Conservation (phyloP, 2,113 vertebrate genomes). For the Triplophysa tibetana region DNA sequence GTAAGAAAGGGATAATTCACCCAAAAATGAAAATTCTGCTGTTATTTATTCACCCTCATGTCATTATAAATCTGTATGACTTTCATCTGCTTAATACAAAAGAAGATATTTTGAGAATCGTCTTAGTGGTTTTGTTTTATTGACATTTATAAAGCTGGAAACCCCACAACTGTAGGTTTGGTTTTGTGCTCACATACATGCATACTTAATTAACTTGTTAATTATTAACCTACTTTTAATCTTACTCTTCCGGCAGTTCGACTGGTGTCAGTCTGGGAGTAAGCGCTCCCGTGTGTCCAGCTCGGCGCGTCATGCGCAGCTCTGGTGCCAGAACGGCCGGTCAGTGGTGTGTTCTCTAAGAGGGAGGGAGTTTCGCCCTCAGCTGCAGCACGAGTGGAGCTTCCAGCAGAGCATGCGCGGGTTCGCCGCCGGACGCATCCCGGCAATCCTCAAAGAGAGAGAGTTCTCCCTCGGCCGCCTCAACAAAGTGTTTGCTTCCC, state of each 20-base stretch:
- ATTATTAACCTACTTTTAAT: not conserved
- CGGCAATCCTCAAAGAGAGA: constrained; percentile 87
- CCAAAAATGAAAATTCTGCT: no score
- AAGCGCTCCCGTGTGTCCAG: constrained; percentile 77
- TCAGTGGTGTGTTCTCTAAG: constrained; percentile 92
- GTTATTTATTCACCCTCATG: no score
- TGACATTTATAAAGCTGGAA: no score
- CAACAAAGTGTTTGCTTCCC: constrained; percentile 98
- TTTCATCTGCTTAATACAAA: no score
- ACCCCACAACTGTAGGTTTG: no score
- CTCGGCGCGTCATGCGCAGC: constrained; percentile 75
- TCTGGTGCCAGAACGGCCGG: constrained; percentile 75
- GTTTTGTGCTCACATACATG: no score
- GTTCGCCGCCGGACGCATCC: constrained; percentile 89
- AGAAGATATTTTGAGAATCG: no score
- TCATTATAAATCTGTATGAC: no score
- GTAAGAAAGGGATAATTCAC: no score
- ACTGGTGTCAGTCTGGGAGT: constrained; percentile 70
- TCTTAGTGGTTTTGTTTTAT: no score
- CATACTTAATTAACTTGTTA: not conserved
- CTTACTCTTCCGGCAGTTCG: constrained; percentile 57
- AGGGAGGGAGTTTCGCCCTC: constrained; percentile 86
- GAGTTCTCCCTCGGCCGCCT: constrained; percentile 93
- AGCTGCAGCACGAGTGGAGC: constrained; percentile 83
- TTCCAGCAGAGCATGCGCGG: constrained; percentile 83